Evolutionary conservation across 2,888 invertebrate genomes (phyloP).

Genomic region (Hypomecis punctinalis): DNA sequence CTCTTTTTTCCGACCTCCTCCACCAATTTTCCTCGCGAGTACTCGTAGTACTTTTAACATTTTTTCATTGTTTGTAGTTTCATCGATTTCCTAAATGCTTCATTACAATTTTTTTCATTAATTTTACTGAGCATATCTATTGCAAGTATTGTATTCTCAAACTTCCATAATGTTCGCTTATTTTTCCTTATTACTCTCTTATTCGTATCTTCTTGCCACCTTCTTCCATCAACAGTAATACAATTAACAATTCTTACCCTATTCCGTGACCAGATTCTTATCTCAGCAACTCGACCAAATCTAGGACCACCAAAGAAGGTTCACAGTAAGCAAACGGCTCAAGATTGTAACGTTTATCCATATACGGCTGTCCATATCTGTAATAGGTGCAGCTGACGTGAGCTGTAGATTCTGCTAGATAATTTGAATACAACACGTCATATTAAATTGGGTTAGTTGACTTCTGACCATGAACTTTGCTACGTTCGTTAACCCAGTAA

Average conservation of each 20-base stretch:
- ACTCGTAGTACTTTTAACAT: no score
- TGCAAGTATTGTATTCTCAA: no score
- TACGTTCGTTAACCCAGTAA: conserved; percentile 39
- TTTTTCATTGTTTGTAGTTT: no score
- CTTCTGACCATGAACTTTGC: conserved; percentile 55
- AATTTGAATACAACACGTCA: conserved; percentile 41
- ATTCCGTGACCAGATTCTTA: conserved; percentile 21
- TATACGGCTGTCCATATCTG: conserved; percentile 3
- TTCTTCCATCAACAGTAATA: no score
- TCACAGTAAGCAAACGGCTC: conserved; percentile 6
- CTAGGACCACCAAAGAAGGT: conserved; percentile 30
- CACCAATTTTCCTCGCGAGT: no score
- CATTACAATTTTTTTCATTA: no score
- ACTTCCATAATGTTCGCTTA: no score
- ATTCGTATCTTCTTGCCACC: no score
- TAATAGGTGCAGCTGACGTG: neutral
- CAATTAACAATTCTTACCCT: conserved; percentile 7
- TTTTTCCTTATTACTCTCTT: no score
- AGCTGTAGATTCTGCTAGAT: neutral
- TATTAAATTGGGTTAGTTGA: conserved; percentile 50
- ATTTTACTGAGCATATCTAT: no score
- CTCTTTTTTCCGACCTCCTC: no score
- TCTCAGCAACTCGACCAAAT: conserved; percentile 22
- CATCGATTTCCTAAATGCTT: no score
- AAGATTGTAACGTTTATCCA: conserved; percentile 12